A percentile compares a stretch with the other conserved stretches of the same genome.
Conservation (phyloP, 1,140 invertebrate genomes). For the Venustaconcha ellipsiformis region DNA sequence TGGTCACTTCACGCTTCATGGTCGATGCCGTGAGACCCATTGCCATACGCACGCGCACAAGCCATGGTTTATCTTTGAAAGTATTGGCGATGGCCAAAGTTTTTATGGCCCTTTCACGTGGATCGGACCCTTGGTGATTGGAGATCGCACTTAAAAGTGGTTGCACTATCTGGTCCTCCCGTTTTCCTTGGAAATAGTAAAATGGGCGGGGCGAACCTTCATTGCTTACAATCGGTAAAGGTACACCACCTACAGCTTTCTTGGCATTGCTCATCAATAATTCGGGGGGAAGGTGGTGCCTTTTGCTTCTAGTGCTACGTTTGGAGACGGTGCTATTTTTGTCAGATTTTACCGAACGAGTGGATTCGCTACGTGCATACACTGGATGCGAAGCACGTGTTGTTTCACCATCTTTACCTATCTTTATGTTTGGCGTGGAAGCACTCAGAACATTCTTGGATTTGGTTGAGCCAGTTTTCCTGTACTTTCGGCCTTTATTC, state of each 20-base stretch:
- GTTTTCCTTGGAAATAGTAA: slow-evolving; percentile 49
- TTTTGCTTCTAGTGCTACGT: no score
- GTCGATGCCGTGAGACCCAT: slow-evolving; percentile 50
- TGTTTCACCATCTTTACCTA: neutral
- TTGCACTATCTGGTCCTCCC: slow-evolving; percentile 44
- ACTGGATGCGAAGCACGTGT: no score
- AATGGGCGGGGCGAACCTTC: slow-evolving; percentile 51
- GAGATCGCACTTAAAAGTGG: slow-evolving; percentile 46
- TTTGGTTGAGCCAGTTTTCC: slow-evolving; percentile 16
- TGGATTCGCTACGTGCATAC: no score
- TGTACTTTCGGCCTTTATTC: slow-evolving; percentile 30
- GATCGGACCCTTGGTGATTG: slow-evolving; percentile 47
- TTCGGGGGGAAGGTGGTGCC: no score
- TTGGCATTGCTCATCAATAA: no score
- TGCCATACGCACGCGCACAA: slow-evolving; percentile 59
- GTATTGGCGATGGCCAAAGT: slow-evolving; percentile 58
- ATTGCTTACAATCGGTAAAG: slow-evolving; percentile 47
- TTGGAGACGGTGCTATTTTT: no score
- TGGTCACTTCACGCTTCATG: slow-evolving; percentile 38
- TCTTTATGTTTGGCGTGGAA: slow-evolving; percentile 28
- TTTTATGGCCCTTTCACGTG: slow-evolving; percentile 57
- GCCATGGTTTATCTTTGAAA: slow-evolving; percentile 64
- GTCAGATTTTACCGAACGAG: no score
- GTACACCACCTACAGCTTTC: slow-evolving; percentile 40
- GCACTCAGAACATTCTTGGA: slow-evolving; percentile 13